These are phyloP conservation scores for Ageneiosus marmoratus DNA, from an alignment of 2,113 vertebrate genomes.

Conservation along the genomic window DNA sequence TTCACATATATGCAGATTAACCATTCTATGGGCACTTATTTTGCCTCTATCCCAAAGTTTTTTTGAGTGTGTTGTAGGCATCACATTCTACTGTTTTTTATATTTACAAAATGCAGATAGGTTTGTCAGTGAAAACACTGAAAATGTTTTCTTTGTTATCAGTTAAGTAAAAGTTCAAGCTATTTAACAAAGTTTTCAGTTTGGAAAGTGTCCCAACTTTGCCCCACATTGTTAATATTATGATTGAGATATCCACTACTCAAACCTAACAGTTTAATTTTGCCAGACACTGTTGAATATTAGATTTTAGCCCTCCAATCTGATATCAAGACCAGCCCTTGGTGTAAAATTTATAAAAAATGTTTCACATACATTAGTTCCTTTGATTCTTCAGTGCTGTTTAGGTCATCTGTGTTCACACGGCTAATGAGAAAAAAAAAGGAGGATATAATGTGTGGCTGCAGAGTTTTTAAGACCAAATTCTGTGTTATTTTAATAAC, in stretches of 20 bases:
- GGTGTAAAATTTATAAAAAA: not conserved
- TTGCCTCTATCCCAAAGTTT: too few species aligned
- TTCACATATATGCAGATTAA: too few species aligned
- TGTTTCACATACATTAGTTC: constrained; percentile 42
- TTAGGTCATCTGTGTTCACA: not conserved
- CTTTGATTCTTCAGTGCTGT: not conserved
- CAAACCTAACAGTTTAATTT: not conserved
- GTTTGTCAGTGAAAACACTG: too few species aligned
- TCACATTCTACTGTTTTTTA: too few species aligned
- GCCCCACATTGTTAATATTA: not conserved
- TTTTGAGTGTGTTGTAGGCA: too few species aligned
- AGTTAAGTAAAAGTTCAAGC: too few species aligned
- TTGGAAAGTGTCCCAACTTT: too few species aligned
- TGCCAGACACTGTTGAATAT: not conserved
- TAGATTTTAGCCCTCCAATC: not conserved
- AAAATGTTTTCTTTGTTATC: too few species aligned
- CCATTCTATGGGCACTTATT: too few species aligned
- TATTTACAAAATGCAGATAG: too few species aligned
- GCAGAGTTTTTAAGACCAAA: not conserved
- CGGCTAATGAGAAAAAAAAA: constrained; percentile 11
- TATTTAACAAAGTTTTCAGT: too few species aligned
- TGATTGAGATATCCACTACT: not conserved
- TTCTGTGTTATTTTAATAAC: not conserved
- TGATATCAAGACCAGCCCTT: not conserved
- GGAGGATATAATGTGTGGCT: not conserved